Percentiles rank a stretch among this genome's conserved stretches.
Evolutionary conservation across 2,113 vertebrate genomes (phyloP).

Genomic region (Scophthalmus maximus): DNA sequence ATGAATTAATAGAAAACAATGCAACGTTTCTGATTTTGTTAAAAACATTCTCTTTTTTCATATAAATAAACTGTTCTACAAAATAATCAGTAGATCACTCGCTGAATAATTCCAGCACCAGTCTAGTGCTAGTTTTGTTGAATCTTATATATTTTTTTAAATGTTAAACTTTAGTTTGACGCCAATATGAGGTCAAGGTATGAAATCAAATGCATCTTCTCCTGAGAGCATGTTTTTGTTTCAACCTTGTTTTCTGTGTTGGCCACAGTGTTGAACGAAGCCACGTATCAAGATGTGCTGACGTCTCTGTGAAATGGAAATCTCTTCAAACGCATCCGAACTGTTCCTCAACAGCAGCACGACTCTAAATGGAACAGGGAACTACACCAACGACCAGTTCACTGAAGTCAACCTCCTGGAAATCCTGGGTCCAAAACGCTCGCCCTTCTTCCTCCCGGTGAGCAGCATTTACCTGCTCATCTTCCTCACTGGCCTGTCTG

Average conservation of each 20-base stretch:
- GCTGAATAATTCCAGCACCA: no score
- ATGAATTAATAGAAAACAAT: no score
- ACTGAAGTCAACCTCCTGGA: constrained; percentile 74
- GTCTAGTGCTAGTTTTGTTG: no score
- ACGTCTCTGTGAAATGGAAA: constrained; percentile 68
- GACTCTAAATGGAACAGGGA: constrained; percentile 59
- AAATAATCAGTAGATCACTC: no score
- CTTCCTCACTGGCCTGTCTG: constrained; percentile 80
- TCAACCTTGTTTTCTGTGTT: background rate
- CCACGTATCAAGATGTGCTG: constrained; percentile 28
- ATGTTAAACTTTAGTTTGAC: no score
- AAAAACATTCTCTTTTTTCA: no score
- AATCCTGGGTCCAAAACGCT: constrained; percentile 81
- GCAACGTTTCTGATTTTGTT: no score
- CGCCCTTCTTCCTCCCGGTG: constrained; percentile 82
- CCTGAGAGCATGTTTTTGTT: background rate
- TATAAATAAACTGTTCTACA: no score
- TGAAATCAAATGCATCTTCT: no score
- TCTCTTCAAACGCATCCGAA: constrained; percentile 60
- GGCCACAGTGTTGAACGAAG: constrained; percentile 2
- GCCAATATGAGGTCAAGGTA: no score
- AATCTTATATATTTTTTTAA: no score
- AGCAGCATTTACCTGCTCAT: constrained; percentile 81
- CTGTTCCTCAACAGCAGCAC: constrained; percentile 52
- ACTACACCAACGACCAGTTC: constrained; percentile 50